Percentiles rank a stretch among this genome's conserved stretches.
Evolutionary conservation across 2,888 invertebrate genomes (phyloP).

Genomic region (Sabatieria punctata): DNA sequence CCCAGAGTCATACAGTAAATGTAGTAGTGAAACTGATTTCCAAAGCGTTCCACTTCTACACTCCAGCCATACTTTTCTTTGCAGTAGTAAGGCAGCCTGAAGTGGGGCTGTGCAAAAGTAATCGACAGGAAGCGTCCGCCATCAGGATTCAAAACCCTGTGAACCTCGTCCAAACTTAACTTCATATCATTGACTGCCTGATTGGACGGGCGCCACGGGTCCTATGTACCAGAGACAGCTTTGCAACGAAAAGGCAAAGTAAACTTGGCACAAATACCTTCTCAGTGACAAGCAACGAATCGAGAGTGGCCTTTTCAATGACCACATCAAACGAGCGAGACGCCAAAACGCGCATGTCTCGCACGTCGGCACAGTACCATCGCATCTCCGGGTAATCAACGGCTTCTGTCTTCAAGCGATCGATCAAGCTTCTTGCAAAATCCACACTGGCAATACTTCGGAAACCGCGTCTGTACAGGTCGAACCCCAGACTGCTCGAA

Average conservation of each 20-base stretch:
- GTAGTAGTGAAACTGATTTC: too few relatives aligned
- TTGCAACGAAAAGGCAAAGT: not conserved
- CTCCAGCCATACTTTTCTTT: constrained; percentile 18
- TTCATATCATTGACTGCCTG: constrained; percentile 22
- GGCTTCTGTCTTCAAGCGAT: constrained; percentile 28
- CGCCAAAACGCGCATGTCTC: constrained; percentile 23
- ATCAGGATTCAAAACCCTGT: constrained; percentile 22
- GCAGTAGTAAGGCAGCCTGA: constrained; percentile 30
- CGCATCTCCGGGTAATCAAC: constrained; percentile 27
- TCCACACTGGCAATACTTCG: constrained; percentile 35
- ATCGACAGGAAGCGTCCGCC: constrained; percentile 33
- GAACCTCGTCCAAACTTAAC: constrained; percentile 26
- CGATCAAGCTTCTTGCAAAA: constrained; percentile 35
- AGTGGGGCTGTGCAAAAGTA: constrained; percentile 38
- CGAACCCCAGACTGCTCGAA: constrained; percentile 34
- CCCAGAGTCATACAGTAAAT: too few relatives aligned
- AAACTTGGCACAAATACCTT: constrained; percentile 9
- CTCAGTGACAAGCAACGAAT: constrained; percentile 35
- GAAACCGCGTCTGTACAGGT: constrained; percentile 35
- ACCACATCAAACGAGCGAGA: constrained; percentile 34
- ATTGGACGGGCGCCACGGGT: constrained; percentile 31
- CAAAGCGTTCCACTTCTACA: constrained; percentile 16
- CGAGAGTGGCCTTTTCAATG: constrained; percentile 38
- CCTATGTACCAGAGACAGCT: too few relatives aligned
- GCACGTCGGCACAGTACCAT: constrained; percentile 37